Evolutionary conservation across 2,113 vertebrate genomes (phyloP), one percentile per base, ranked within the genome.

Genomic region (Anarhynchus alexandrinus): DNA sequence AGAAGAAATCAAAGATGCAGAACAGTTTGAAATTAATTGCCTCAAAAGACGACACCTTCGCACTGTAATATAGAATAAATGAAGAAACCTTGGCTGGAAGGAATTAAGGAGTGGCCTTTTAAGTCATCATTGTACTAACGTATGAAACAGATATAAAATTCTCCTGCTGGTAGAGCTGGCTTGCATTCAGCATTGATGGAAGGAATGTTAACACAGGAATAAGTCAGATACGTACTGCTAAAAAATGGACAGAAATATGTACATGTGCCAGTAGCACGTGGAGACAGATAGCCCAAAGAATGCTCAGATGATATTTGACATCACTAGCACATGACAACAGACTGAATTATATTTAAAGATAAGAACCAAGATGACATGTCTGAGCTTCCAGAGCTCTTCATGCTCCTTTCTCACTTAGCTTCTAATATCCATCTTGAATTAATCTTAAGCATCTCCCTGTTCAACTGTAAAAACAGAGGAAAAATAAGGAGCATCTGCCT

Each of bases 251-350:
- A 82, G 67, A 80, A 73, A 47, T 52, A 96, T 36, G 78, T 82
- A 66, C 82, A 47, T 43, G 42, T 92, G 73, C 64, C 74, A 85
- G 61, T 14, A 92, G 59, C 93, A 96, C 16, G 0, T 52, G 74
- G 74, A 84, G 38, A 86, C 54, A 78, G 84, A 86, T 4, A 90
- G 83, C 42, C 69, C 77, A 40, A 80, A 94, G 88, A 93, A 94
- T 58, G 66, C 49, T 94, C 88, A 72, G 80, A 91, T 92, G 86
- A 69, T 84, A 86, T 84, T 89, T 95, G 94, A 92, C 66, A 17
- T 95, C 90, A 84, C 38, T 67, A 86, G 83, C 72, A 85, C 69
- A 89, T 82, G 80, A 95, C 69, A 96, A 91, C 47, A 59, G 77
- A 72, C 25, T 87, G 80, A 49, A 59, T 92, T 92, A 84, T 81